Evolutionary conservation across 2,888 invertebrate species (phyloP).

Genomic region (Phortica magna): DNA sequence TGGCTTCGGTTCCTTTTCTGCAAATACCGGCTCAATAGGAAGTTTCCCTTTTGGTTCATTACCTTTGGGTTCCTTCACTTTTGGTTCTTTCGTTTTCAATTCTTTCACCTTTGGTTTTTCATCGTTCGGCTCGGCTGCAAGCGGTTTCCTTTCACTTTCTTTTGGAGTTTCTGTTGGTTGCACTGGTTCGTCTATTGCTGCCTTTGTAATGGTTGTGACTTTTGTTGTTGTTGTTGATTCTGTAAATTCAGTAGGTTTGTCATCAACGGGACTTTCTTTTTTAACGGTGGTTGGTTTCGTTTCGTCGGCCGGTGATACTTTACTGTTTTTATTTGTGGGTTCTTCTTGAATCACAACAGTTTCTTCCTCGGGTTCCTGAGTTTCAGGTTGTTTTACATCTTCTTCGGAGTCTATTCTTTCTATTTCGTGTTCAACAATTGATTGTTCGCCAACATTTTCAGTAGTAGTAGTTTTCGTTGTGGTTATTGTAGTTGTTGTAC

Average conservation of each 20-base stretch:
- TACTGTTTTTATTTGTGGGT: neutral
- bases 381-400: constrained; percentile 30
- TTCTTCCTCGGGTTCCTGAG: neutral
- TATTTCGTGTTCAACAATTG: constrained; percentile 28
- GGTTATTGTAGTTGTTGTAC: constrained; percentile 53
- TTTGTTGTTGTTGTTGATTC: neutral
- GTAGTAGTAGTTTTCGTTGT: constrained; percentile 44
- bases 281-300: neutral
- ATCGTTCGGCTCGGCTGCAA: neutral
- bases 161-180: constrained; percentile 41
- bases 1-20: constrained; percentile 31
- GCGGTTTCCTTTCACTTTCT: constrained; percentile 11
- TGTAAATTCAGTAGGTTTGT: neutral
- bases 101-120: neutral
- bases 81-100: neutral
- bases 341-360: neutral
- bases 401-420: neutral
- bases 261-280: neutral
- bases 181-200: constrained; percentile 32
- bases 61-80: constrained; percentile 20
- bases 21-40: neutral
- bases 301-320: neutral
- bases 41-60: neutral
- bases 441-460: constrained; percentile 33
- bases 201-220: constrained; percentile 46